phyloP scores from a whole-genome alignment of 2,113 vertebrate species.

The Poicephalus gulielmi region DNA sequence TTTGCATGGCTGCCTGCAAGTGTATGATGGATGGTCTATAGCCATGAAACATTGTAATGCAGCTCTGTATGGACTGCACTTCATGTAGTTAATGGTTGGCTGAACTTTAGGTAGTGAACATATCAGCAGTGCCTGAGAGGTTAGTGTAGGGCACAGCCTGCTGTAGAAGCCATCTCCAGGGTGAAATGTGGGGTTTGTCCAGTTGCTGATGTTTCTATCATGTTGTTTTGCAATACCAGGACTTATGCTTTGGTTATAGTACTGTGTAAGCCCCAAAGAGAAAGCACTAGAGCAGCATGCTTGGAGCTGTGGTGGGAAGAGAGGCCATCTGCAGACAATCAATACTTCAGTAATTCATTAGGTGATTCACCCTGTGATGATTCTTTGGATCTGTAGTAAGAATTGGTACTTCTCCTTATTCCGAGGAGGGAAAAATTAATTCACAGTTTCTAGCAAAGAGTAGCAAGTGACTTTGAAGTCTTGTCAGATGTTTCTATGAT shows the following conservation, averaged over 20 bases:
- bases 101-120: background rate
- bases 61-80: background rate
- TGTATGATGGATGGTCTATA: background rate
- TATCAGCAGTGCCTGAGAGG: background rate
- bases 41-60: background rate
- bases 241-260: background rate
- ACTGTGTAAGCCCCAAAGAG: background rate
- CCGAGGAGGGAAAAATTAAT: background rate
- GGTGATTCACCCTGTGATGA: conserved; percentile 21
- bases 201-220: background rate
- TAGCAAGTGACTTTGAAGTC: background rate
- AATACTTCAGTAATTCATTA: conserved; percentile 40
- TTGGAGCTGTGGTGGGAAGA: background rate
- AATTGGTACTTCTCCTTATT: background rate
- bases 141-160: background rate
- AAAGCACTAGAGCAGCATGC: background rate
- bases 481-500: background rate
- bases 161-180: background rate
- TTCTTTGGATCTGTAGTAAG: background rate
- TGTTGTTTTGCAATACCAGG: background rate
- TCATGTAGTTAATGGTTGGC: background rate
- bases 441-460: background rate
- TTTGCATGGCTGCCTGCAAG: background rate
- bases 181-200: background rate
- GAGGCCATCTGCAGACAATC: background rate